phyloP scores from a whole-genome alignment of 1,140 invertebrate species.

The Drosophila hydei region DNA sequence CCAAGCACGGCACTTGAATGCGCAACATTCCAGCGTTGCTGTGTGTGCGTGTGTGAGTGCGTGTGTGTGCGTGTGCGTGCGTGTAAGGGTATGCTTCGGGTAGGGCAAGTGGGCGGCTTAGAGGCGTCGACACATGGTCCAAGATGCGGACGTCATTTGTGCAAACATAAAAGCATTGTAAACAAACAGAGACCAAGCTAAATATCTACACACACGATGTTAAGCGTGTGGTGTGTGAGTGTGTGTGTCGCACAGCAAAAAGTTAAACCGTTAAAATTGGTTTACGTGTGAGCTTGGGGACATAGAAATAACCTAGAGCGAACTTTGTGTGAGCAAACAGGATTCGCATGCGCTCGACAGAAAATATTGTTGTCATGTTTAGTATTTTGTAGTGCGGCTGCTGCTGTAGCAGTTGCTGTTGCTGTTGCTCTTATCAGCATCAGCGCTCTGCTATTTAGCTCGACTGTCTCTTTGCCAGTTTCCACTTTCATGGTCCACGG shows the following conservation, averaged over 20 bases:
- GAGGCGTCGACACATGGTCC: slow-evolving; percentile 27
- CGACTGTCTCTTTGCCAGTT: slow-evolving; percentile 59
- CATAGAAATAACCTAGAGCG: slow-evolving; percentile 20
- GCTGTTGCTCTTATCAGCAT: slow-evolving; percentile 42
- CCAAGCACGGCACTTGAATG: slow-evolving; percentile 23
- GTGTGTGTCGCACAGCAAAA: slow-evolving; percentile 35
- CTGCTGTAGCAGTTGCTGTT: not conserved
- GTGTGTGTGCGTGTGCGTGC: slow-evolving; percentile 1
- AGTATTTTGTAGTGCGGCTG: not conserved
- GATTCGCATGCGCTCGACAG: slow-evolving; percentile 1
- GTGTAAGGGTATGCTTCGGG: not conserved
- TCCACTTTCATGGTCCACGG: slow-evolving; percentile 10
- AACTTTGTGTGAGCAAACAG: not conserved
- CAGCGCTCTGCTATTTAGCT: slow-evolving; percentile 34
- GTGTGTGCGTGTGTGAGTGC: slow-evolving; percentile 6
- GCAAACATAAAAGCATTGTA: slow-evolving; percentile 81
- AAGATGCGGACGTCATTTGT: slow-evolving; percentile 61
- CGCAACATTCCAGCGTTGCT: slow-evolving; percentile 39
- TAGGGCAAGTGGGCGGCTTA: not conserved
- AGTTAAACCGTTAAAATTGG: slow-evolving; percentile 80
- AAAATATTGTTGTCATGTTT: slow-evolving; percentile 31
- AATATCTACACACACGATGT: slow-evolving; percentile 35
- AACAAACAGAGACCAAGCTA: slow-evolving; percentile 74
- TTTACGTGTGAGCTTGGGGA: slow-evolving; percentile 55
- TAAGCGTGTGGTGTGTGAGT: not conserved